Evolutionary conservation across 2,888 invertebrate species (phyloP).

Genomic region (Lacanobia oleracea): DNA sequence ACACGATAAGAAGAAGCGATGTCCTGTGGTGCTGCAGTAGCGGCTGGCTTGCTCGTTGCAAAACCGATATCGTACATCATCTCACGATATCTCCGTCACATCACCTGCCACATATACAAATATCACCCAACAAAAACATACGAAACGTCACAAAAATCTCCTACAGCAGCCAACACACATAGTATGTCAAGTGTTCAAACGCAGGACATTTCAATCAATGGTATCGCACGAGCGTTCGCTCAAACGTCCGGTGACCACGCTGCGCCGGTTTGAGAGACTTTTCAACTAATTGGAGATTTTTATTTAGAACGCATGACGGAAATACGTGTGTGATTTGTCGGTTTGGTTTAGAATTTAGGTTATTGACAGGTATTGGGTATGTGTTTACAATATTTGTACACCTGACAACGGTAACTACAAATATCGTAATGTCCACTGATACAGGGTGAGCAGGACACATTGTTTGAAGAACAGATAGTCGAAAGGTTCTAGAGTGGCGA

Average conservation of each 20-base stretch:
- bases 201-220: conserved; percentile 82
- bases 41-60: background rate
- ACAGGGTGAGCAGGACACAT: too few relatives aligned
- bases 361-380: background rate
- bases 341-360: conserved; percentile 18
- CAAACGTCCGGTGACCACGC: conserved; percentile 67
- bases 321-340: conserved; percentile 7
- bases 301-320: conserved; percentile 22
- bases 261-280: conserved; percentile 42
- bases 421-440: too few relatives aligned
- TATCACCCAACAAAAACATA: background rate
- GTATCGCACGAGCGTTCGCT: conserved; percentile 72
- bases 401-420: too few relatives aligned
- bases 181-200: conserved; percentile 56
- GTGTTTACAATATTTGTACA: background rate
- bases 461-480: too few relatives aligned
- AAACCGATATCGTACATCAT: background rate
- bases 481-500: too few relatives aligned
- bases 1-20: too few relatives aligned
- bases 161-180: conserved; percentile 22
- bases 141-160: conserved; percentile 34
- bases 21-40: too few relatives aligned
- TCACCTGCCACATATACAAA: background rate
- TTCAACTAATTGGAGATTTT: conserved; percentile 51
- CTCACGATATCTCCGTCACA: background rate